phyloP scores from a whole-genome alignment of 2,113 vertebrate genomes.

The Neopipo cinnamomea region DNA sequence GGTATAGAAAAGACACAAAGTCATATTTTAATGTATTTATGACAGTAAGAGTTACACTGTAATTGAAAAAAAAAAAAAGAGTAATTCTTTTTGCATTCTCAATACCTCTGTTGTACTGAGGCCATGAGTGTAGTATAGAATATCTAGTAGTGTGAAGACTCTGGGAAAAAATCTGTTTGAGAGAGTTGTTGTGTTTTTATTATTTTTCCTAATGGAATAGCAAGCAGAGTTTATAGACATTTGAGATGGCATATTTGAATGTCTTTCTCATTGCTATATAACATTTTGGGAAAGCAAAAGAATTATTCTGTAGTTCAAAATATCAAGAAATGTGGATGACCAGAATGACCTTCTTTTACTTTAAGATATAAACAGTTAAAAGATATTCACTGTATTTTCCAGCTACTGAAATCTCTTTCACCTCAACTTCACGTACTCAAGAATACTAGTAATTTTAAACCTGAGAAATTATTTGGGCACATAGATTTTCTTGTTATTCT shows the following conservation, averaged over 20 bases:
- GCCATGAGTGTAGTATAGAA: not conserved
- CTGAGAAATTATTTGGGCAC: not conserved
- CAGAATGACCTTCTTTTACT: not conserved
- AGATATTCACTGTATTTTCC: not conserved
- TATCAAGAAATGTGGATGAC: not conserved
- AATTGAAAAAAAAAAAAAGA: not conserved
- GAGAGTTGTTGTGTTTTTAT: not conserved
- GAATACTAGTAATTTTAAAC: not conserved
- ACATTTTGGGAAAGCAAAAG: not conserved
- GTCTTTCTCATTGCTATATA: not conserved
- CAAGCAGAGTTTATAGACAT: not conserved
- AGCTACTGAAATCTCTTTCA: not conserved
- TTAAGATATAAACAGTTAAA: not conserved
- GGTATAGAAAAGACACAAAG: not conserved
- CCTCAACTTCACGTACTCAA: not conserved
- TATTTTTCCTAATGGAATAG: not conserved
- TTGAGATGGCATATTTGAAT: not conserved
- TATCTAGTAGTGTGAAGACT: not conserved
- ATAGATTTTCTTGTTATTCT: not conserved
- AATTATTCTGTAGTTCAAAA: not conserved
- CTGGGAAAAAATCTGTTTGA: not conserved
- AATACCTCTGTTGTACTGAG: not conserved
- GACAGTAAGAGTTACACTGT: not conserved
- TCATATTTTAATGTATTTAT: not conserved
- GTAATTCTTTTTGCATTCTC: not conserved